phyloP scores from a whole-genome alignment of 2,888 invertebrate species.

The Copidosoma aretas region DNA sequence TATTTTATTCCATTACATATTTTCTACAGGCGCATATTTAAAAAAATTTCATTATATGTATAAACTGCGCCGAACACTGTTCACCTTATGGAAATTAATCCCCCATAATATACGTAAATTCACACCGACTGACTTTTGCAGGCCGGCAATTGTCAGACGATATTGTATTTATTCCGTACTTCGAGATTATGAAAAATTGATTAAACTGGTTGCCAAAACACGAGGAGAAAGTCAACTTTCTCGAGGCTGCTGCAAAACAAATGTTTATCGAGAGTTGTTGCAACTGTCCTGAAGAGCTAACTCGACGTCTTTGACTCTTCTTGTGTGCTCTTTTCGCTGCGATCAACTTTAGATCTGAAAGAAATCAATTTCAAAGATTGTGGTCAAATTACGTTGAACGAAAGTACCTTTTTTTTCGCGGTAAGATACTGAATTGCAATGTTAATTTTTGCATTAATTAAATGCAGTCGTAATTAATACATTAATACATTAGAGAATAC shows the following conservation, averaged over 20 bases:
- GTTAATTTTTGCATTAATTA: too few species aligned
- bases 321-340: constrained; percentile 55
- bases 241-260: not conserved
- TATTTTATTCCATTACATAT: constrained; percentile 10
- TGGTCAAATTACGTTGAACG: constrained; percentile 46
- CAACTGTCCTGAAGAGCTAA: constrained; percentile 32
- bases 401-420: too few species aligned
- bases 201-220: not conserved
- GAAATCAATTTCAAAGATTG: constrained; percentile 53
- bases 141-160: too few species aligned
- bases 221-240: not conserved
- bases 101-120: too few species aligned
- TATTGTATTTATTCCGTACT: too few species aligned
- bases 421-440: too few species aligned
- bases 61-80: too few species aligned
- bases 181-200: not conserved
- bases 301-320: constrained; percentile 57
- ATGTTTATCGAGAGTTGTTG: too few species aligned
- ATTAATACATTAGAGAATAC: too few species aligned
- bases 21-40: constrained; percentile 1
- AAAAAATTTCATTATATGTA: not conserved
- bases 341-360: constrained; percentile 62
- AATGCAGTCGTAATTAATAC: too few species aligned
- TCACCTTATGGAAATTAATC: not conserved
- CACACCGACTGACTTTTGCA: too few species aligned